These are phyloP conservation scores for Rhynchotus rufescens DNA, from an alignment of 2,797 vertebrate genomes.

Conservation along the genomic window DNA sequence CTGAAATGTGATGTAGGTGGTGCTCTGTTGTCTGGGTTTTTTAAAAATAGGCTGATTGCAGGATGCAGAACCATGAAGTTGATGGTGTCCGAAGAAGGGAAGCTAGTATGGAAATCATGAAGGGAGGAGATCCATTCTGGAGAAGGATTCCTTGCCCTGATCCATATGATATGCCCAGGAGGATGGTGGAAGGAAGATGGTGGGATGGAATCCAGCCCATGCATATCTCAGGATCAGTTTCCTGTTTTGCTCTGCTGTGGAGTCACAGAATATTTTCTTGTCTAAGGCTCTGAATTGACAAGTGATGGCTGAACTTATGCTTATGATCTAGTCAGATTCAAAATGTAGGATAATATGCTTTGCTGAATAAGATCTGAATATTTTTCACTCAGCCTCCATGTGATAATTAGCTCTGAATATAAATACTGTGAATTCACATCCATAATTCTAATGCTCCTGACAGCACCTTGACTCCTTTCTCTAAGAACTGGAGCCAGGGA, in stretches of 20 bases:
- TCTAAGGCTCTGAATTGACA: background rate
- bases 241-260: fast-evolving
- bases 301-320: fast-evolving
- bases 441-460: background rate
- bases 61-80: background rate
- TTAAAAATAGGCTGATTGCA: background rate
- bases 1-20: background rate
- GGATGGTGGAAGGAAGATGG: background rate
- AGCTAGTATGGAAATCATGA: background rate
- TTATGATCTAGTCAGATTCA: background rate
- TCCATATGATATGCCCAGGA: fast-evolving
- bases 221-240: fast-evolving
- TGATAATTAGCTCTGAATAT: background rate
- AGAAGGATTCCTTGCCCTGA: background rate
- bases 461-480: background rate
- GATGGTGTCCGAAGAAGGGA: background rate
- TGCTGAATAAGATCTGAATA: background rate
- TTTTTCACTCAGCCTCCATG: background rate
- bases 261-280: too few relatives aligned
- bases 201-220: background rate
- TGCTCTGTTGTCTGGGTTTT: fast-evolving
- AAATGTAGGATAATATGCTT: background rate
- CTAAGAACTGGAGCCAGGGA: background rate
- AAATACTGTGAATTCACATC: background rate
- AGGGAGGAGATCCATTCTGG: background rate